Conservation (phyloP, 2,113 vertebrate genomes). For the Peucedramus taeniatus region DNA sequence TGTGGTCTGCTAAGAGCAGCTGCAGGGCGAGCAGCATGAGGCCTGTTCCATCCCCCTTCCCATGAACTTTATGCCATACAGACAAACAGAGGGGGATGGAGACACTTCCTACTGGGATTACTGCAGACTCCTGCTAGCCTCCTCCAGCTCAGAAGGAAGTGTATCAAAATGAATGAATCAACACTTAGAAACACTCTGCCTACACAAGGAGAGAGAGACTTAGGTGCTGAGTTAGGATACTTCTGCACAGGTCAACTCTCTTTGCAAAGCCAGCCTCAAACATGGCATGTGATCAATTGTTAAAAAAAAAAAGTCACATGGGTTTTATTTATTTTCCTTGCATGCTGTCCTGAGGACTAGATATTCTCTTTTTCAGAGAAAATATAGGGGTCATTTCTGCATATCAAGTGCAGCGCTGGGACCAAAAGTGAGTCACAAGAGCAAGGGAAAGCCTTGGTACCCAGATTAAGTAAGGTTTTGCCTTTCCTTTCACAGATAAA, state of each 20-base stretch:
- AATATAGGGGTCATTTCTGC: background rate
- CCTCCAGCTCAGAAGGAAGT: background rate
- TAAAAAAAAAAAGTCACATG: background rate
- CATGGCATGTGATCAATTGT: background rate
- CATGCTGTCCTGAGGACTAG: background rate
- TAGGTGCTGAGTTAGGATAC: background rate
- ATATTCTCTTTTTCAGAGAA: background rate
- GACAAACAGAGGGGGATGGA: background rate
- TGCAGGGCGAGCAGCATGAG: background rate
- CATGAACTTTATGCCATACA: background rate
- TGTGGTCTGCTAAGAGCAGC: background rate
- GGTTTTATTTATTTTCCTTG: background rate
- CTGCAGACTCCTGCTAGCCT: background rate
- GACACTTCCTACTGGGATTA: background rate
- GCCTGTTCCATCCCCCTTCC: background rate
- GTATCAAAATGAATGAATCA: background rate
- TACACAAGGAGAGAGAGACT: background rate
- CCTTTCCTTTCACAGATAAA: background rate
- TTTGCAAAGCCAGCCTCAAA: background rate
- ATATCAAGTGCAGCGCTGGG: background rate
- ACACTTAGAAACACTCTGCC: background rate
- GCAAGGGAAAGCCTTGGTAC: background rate
- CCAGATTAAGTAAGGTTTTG: background rate
- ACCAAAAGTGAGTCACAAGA: background rate
- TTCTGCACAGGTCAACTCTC: background rate